A percentile compares a stretch with the other conserved stretches of the same genome.
These are phyloP conservation scores for Masnerella sp. DNA, from an alignment of 2,888 invertebrate species.

Conservation along the genomic window DNA sequence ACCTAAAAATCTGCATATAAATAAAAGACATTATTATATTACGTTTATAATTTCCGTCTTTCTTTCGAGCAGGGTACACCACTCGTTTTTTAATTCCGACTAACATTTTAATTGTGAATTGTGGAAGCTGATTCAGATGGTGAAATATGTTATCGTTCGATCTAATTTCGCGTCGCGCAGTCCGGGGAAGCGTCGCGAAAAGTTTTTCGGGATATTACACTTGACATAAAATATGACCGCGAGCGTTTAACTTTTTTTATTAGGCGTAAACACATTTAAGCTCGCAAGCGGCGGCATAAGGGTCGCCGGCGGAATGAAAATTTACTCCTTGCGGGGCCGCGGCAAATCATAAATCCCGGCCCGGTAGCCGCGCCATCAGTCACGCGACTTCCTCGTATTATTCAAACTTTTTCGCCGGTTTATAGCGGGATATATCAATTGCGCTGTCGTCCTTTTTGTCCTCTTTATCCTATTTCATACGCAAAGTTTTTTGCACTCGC, in stretches of 20 bases:
- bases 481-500: conserved; percentile 28
- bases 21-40: no score
- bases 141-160: conserved; percentile 3
- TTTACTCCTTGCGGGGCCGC: conserved; percentile 33
- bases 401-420: conserved; percentile 52
- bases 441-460: conserved; percentile 30
- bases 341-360: conserved; percentile 43
- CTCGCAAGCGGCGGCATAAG: conserved; percentile 26
- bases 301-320: conserved; percentile 44
- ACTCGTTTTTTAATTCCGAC: no score
- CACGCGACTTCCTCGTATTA: conserved; percentile 50
- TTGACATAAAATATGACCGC: conserved; percentile 41
- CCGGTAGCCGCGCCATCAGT: conserved; percentile 28
- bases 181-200: conserved; percentile 19
- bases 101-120: neutral
- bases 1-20: no score
- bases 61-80: no score
- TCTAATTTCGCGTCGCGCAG: conserved; percentile 1
- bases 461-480: conserved; percentile 30
- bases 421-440: conserved; percentile 51
- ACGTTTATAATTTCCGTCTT: no score
- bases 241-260: conserved; percentile 45
- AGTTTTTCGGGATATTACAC: conserved; percentile 28
- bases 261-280: conserved; percentile 51
- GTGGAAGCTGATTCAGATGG: neutral